Base-by-base conservation (phyloP, 2,888 invertebrate genomes). In the Linnaemya tessellans region DNA sequence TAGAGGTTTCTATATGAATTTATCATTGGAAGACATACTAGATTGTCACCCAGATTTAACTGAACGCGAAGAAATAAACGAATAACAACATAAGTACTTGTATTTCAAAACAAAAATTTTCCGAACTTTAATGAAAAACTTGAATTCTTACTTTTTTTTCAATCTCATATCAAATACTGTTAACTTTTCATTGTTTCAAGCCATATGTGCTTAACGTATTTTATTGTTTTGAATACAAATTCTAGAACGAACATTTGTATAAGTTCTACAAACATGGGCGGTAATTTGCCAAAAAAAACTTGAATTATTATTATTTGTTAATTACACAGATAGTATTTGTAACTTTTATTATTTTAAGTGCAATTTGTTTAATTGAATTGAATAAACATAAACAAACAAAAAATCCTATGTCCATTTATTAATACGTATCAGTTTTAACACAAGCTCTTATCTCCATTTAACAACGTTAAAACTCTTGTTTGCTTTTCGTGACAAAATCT, bases 141-240 rank as follows among this genome's bases (percentile, higher is more conserved):
- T n/a, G n/a, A n/a, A n/a, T 35, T 35, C 35, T 35, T 35, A 35
- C 35, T 35, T 35, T 35, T n/a, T 51, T 51, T 51, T 51, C 51
- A 51, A 51, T 51, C 56, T 56, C 25, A 56, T 56, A 56, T 56
- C 56, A 56, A 56, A 56, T 56, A 56, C 56, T 56, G 25, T 56
- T 56, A 56, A 56, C 25, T 56, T 56, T 56, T 54, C 22, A 54
- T 54, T 56, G 56, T 56, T 56, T 56, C 56, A 30, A 56, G 56
- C 56, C 30, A 56, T 30, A 56, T 56, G 25, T 56, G 56, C 30
- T 56, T 56, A 56, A 56, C 56, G 51, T 49, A 51, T 51, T 20
- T 51, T 51, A 51, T 51, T 51, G 51, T 51, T 51, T 51, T 51
- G 51, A 51, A 51, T 51, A 51, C 51, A 51, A 51, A 56, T 56